These are phyloP conservation scores for Oncorhynchus clarkii DNA, from an alignment of 2,113 vertebrate genomes.

Conservation along the genomic window DNA sequence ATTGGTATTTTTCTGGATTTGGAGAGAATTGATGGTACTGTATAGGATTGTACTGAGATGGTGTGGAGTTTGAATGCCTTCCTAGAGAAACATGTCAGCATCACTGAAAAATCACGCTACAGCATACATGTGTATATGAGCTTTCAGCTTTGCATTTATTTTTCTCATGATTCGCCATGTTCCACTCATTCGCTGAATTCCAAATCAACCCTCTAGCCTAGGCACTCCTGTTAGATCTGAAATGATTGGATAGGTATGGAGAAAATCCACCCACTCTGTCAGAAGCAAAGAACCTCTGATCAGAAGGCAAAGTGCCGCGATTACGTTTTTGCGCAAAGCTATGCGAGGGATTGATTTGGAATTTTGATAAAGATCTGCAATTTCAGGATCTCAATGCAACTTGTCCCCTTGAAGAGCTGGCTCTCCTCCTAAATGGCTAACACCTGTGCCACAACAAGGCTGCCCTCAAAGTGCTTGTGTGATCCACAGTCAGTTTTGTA, in stretches of 20 bases:
- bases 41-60: conserved; percentile 45
- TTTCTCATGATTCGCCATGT: neutral
- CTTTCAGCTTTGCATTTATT: neutral
- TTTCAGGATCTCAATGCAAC: conserved; percentile 11
- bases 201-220: conserved; percentile 3
- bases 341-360: too few relatives aligned
- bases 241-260: neutral
- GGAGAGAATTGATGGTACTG: conserved; percentile 49
- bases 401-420: conserved; percentile 44
- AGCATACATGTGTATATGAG: neutral
- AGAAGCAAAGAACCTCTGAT: neutral
- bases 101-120: neutral
- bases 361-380: neutral
- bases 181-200: neutral
- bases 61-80: conserved; percentile 10
- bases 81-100: neutral
- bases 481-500: conserved; percentile 44
- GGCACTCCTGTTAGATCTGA: neutral
- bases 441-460: conserved; percentile 36
- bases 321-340: too few relatives aligned
- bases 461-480: conserved; percentile 28
- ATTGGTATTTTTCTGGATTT: neutral
- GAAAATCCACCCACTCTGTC: neutral
- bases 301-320: too few relatives aligned
- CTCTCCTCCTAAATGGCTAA: conserved; percentile 59